Percentiles rank a stretch among this genome's conserved stretches.
phyloP scores from a whole-genome alignment of 2,888 invertebrate genomes.

The Cybosia mesomella region DNA sequence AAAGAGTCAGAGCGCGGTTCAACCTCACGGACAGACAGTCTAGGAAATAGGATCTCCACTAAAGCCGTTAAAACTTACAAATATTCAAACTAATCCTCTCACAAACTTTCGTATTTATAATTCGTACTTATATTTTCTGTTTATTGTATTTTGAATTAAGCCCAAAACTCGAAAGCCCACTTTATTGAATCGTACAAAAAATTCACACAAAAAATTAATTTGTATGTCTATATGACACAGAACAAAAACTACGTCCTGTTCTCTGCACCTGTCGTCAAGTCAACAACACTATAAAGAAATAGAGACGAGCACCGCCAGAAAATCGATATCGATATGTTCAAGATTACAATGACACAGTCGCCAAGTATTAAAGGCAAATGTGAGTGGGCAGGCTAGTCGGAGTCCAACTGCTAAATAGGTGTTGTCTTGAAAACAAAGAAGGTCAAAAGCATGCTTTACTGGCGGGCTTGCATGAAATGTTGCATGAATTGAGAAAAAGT shows the following conservation, averaged over 20 bases:
- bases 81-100: neutral
- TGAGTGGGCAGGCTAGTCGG: neutral
- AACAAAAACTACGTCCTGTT: constrained; percentile 57
- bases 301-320: constrained; percentile 33
- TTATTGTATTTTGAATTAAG: constrained; percentile 11
- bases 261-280: constrained; percentile 68
- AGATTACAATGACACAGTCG: no score
- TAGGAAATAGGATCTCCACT: neutral
- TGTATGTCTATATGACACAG: constrained; percentile 41
- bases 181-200: constrained; percentile 16
- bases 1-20: no score
- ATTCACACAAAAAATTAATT: constrained; percentile 31
- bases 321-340: constrained; percentile 13
- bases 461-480: no score
- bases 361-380: neutral
- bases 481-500: neutral
- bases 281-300: constrained; percentile 62
- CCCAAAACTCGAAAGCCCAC: neutral
- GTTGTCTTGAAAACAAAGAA: neutral
- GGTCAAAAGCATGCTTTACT: no score
- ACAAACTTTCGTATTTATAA: neutral
- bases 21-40: no score
- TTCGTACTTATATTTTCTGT: no score
- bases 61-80: neutral
- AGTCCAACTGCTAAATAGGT: neutral